Percentiles rank a stretch among this genome's conserved stretches.
phyloP scores from a whole-genome alignment of 1,140 invertebrate species.

The Mya arenaria region DNA sequence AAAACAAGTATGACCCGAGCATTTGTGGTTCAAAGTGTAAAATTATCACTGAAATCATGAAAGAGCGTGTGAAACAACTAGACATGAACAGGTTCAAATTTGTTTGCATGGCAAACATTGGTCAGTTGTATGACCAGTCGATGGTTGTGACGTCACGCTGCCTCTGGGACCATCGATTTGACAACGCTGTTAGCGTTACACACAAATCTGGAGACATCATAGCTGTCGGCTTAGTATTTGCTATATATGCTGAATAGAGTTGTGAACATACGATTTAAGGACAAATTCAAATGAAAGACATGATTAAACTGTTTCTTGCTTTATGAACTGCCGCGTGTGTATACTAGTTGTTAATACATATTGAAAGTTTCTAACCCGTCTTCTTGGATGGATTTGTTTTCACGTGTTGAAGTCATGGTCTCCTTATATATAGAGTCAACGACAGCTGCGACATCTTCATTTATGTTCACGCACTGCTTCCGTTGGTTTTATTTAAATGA shows the following conservation, averaged over 20 bases:
- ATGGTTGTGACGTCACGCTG: constrained; percentile 74
- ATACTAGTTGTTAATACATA: too few species aligned
- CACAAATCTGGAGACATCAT: constrained; percentile 68
- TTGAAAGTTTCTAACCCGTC: too few species aligned
- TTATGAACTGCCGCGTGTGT: too few species aligned
- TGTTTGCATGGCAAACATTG: constrained; percentile 72
- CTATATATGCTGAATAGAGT: constrained; percentile 76
- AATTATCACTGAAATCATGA: constrained; percentile 71
- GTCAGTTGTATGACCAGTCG: constrained; percentile 71
- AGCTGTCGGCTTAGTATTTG: constrained; percentile 77
- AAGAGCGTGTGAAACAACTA: constrained; percentile 71
- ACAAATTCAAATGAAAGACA: too few species aligned
- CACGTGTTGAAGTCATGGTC: too few species aligned
- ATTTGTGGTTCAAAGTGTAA: constrained; percentile 63
- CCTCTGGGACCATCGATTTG: constrained; percentile 77
- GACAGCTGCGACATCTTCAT: too few species aligned
- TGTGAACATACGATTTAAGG: too few species aligned
- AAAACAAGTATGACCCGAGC: constrained; percentile 63
- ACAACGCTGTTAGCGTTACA: constrained; percentile 73
- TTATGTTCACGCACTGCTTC: too few species aligned
- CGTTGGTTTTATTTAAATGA: too few species aligned
- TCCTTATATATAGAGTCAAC: too few species aligned
- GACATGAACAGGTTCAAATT: constrained; percentile 75
- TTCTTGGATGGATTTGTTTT: too few species aligned
- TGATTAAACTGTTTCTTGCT: too few species aligned